Evolutionary conservation across 2,797 vertebrate species (phyloP).

Genomic region (Microhierax caerulescens): DNA sequence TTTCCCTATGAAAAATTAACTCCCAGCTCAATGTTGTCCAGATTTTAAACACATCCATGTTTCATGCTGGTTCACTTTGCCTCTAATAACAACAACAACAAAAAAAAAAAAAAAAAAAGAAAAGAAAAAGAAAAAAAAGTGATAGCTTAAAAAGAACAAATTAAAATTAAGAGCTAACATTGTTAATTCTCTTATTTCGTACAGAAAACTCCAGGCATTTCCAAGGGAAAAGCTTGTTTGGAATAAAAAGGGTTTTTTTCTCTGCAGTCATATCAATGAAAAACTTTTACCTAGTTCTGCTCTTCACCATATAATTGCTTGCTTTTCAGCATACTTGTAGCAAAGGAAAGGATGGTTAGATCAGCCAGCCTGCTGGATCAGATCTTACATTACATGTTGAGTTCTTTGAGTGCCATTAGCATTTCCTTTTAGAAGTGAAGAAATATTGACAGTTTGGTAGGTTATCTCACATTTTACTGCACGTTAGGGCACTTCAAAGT

Average conservation of each 20-base stretch:
- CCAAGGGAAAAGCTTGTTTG: not conserved
- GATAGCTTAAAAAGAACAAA: not conserved
- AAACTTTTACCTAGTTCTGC: slow-evolving; percentile 27
- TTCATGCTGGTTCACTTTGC: not conserved
- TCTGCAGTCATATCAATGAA: not conserved
- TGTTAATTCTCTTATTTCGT: not conserved
- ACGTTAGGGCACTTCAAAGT: slow-evolving; percentile 71
- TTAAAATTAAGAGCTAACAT: not conserved
- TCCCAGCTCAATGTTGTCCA: not conserved
- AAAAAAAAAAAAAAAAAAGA: fast-evolving
- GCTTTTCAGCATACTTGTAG: slow-evolving; percentile 22
- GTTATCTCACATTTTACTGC: slow-evolving; percentile 60
- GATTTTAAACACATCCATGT: not conserved
- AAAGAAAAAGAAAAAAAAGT: not conserved
- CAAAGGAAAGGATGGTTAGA: slow-evolving; percentile 29
- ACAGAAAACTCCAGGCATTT: not conserved
- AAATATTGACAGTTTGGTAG: slow-evolving; percentile 71
- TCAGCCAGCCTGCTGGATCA: slow-evolving; percentile 51
- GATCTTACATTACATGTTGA: slow-evolving; percentile 46
- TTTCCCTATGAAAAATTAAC: not conserved
- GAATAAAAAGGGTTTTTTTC: slow-evolving; percentile 18
- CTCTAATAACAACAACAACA: not conserved
- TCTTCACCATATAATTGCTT: slow-evolving; percentile 52
- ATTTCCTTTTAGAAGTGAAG: slow-evolving; percentile 67
- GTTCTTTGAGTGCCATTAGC: slow-evolving; percentile 65